Evolutionary conservation across 2,113 vertebrate species (phyloP), one percentile per base, ranked within the genome.

Genomic region (Mesocricetus auratus): DNA sequence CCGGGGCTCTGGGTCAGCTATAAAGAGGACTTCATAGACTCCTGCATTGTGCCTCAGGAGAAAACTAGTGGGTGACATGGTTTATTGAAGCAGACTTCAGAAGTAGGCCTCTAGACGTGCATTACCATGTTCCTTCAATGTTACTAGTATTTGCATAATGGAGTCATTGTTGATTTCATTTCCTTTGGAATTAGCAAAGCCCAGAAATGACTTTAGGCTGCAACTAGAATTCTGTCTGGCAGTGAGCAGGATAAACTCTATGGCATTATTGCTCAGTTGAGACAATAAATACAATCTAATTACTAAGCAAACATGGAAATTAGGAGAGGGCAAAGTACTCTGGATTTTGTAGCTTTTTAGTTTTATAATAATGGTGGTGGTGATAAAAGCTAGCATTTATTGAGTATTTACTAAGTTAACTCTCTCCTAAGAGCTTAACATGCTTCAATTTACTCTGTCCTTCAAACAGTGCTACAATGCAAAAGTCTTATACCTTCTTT

Each of bases 161-260:
- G 77, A 77, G n/a, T 89, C 71, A 89, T 36, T 89, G n/a, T 6
- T 86, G n/a, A 91, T 93, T 95, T 87, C 39, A 88, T 96, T 96
- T 96, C 69, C 93, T 90, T 71, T 86, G 39, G 39, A 88, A 96
- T 90, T 91, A 92, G 64, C 42, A 96, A 94, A 97, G 93, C 13
- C 64, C 81, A 81, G 24, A 81, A 88, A 93, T 94, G 89, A 78
- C 66, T 96, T 94, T 45, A 89, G 86, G 39, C 86, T 94, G 36
- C 82, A 88, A 36, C 31, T 45, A 26, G 39, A 91, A 53, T 78
- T 73, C 86, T 93, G 29, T 86, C 88, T 93, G 93, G 58, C 56
- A 73, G 45, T 62, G 45, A 90, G 13, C 36, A 95, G 47, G 79
- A 47, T 62, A 94, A 95, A 92, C 36, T 91, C 60, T 68, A 56